These are phyloP conservation scores for Campoletis sonorensis DNA, from an alignment of 1,140 invertebrate genomes.

Conservation along the genomic window DNA sequence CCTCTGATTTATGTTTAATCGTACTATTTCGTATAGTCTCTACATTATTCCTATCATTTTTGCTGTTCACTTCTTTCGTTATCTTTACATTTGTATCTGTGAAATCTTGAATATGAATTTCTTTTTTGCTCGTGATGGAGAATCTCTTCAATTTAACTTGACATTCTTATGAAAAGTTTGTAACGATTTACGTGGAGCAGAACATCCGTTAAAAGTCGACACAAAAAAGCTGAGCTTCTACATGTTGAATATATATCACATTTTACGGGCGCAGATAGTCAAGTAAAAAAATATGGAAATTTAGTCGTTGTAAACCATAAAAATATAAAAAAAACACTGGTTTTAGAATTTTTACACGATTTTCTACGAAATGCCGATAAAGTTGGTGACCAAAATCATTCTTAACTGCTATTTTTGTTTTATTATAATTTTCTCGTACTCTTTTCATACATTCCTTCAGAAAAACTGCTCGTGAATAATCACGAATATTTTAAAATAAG, in stretches of 20 bases:
- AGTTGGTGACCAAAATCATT: no score
- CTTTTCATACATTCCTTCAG: no score
- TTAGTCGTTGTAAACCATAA: no score
- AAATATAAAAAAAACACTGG: no score
- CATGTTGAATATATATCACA: background rate
- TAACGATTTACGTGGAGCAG: background rate
- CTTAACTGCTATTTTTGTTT: no score
- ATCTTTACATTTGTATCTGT: conserved; percentile 26
- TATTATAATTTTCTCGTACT: no score
- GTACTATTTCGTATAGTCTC: conserved; percentile 3
- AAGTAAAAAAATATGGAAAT: no score
- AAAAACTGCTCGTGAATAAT: no score
- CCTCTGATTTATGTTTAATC: conserved; percentile 63
- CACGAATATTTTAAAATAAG: no score
- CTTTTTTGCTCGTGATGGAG: no score
- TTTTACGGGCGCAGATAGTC: background rate
- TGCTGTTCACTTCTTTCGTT: conserved; percentile 27
- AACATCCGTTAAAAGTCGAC: background rate
- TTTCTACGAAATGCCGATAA: no score
- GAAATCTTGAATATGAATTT: conserved; percentile 3
- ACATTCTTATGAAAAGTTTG: background rate
- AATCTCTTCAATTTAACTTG: background rate
- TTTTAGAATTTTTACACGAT: no score
- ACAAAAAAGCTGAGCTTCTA: background rate
- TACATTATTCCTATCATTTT: conserved; percentile 25